These are phyloP conservation scores for Saiga tatarica DNA, from an alignment of 2,113 vertebrate genomes.

Conservation along the genomic window DNA sequence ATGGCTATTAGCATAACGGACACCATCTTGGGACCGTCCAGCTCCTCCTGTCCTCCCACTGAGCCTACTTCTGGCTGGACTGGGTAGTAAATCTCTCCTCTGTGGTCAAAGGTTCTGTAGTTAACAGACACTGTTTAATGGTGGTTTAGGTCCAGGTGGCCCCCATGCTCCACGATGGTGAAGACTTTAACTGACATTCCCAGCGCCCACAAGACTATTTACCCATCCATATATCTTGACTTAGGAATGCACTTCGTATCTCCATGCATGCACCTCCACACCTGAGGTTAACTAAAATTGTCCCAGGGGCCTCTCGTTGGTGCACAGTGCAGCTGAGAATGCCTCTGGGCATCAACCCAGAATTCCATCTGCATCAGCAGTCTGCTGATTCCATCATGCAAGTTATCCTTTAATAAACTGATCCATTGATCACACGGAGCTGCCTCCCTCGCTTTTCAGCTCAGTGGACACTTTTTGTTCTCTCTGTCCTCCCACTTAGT, in stretches of 20 bases:
- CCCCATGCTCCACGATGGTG: neutral
- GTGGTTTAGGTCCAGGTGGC: neutral
- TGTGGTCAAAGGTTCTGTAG: neutral
- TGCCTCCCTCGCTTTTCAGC: neutral
- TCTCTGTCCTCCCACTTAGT: neutral
- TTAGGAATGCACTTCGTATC: neutral
- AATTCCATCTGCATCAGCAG: neutral
- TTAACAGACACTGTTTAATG: neutral
- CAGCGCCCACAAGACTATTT: neutral
- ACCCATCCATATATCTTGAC: neutral
- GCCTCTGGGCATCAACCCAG: neutral
- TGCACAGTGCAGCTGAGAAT: neutral
- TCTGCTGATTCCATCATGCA: neutral
- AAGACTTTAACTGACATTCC: neutral
- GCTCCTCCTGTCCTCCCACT: neutral
- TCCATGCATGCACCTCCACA: neutral
- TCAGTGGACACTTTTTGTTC: neutral
- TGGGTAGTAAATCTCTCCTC: neutral
- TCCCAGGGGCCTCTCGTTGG: neutral
- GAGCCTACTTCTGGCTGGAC: neutral
- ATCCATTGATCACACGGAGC: neutral
- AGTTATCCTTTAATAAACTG: neutral
- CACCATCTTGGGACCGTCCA: neutral
- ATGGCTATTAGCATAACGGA: neutral
- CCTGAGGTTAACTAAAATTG: neutral